phyloP scores from a whole-genome alignment of 2,888 invertebrate species.

The Apodemia zela region DNA sequence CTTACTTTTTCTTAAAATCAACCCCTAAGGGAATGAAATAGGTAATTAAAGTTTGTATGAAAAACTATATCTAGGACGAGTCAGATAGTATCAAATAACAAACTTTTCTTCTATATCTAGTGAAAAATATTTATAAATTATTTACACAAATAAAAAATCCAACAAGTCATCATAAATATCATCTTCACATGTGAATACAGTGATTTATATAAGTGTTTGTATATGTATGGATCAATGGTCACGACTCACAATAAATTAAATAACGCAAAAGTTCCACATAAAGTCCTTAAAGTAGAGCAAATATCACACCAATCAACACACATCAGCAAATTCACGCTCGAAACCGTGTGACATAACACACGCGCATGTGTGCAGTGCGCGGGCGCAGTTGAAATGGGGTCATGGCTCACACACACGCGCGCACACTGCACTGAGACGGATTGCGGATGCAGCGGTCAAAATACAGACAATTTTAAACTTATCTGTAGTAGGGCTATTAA shows the following conservation, averaged over 20 bases:
- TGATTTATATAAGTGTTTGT: no score
- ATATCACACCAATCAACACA: constrained; percentile 17
- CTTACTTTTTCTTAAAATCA: no score
- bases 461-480: constrained; percentile 5
- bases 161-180: no score
- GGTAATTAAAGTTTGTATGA: no score
- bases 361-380: constrained; percentile 36
- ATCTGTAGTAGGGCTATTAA: not conserved
- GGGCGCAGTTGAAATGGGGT: constrained; percentile 62
- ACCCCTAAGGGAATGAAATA: no score
- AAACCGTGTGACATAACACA: constrained; percentile 54
- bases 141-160: no score
- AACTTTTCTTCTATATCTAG: no score
- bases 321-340: constrained; percentile 33
- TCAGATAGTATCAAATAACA: no score
- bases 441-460: constrained; percentile 49
- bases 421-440: constrained; percentile 34
- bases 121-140: no score
- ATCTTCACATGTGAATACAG: no score
- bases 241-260: not conserved
- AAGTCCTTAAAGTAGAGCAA: constrained; percentile 22
- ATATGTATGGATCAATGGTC: no score
- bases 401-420: constrained; percentile 54
- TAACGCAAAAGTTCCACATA: constrained; percentile 10
- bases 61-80: no score